Evolutionary conservation across 1,140 invertebrate genomes (phyloP), one percentile per base, ranked within the genome.

Genomic region (Cydia amplana): DNA sequence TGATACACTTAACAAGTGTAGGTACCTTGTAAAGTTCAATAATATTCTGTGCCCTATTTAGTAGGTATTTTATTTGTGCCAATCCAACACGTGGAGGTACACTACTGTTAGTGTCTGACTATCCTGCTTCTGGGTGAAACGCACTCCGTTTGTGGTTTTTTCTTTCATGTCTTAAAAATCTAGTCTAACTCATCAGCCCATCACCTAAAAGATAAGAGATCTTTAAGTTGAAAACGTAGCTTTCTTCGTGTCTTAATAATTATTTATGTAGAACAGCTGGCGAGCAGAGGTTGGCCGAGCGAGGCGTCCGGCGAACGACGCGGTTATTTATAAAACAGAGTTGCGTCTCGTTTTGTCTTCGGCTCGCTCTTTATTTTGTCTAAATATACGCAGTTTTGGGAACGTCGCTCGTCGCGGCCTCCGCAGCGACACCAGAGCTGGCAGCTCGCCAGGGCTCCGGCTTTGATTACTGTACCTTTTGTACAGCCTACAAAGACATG

Each of bases 301-400:
- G 85, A 85, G 85, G 84, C 86, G 87, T 87, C 86, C 88, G 90
- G 85, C 87, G 89, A 90, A 88, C 91, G 89, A 91, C 88, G 86
- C 73, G 86, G 88, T 88, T 92, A 92, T 92, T 92, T 92, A 91
- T 92, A 92, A 91, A 92, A 90, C 91, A 89, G 91, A 91, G 84
- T 91, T 87, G 89, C 86, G 88, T 92, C 91, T 91, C 91, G 89
- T 91, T 92, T 91, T 92, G 91, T 92, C 90, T 91, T 91, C 88
- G 86, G 87, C 84, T 84, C 86, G 85, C 90, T 92, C 91, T 92
- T 92, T 91, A 92, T 92, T 92, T 92, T 91, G 90, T 92, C 90
- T 91, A 92, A 92, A 92, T 92, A 92, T 92, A 92, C 90, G 89
- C 89, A 91, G 89, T 91, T 92, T 92, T 91, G 91, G 91, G 89